phyloP scores from a whole-genome alignment of 1,140 invertebrate species.

The Anastrepha obliqua region DNA sequence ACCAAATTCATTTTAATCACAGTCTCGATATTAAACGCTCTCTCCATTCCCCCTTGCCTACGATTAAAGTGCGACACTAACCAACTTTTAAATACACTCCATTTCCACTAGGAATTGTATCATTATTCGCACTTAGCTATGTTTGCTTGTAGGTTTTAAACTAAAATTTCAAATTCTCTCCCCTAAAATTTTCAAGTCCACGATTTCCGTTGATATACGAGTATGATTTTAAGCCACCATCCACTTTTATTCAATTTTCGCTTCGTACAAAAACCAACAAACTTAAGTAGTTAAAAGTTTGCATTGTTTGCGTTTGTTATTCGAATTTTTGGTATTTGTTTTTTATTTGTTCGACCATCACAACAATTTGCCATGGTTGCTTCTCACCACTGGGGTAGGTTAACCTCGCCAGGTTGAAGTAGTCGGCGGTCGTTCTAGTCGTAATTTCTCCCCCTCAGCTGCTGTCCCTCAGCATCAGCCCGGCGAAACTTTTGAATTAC shows the following conservation, averaged over 20 bases:
- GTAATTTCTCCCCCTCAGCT: background rate
- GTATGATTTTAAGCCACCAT: too few relatives aligned
- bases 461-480: background rate
- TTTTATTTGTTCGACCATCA: slow-evolving; percentile 7
- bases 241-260: background rate
- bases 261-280: background rate
- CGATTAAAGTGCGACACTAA: too few relatives aligned
- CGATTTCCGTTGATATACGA: too few relatives aligned
- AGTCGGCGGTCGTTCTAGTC: background rate
- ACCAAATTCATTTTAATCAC: too few relatives aligned
- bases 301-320: slow-evolving; percentile 31
- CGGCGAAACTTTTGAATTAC: background rate
- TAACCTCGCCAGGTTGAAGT: background rate
- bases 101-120: too few relatives aligned
- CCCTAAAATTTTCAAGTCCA: too few relatives aligned
- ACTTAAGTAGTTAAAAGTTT: background rate
- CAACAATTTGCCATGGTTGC: background rate
- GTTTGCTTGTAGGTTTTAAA: too few relatives aligned
- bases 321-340: slow-evolving; percentile 48
- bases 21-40: too few relatives aligned
- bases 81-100: too few relatives aligned
- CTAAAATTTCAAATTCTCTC: too few relatives aligned
- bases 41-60: too few relatives aligned
- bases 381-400: background rate
- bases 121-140: too few relatives aligned